Evolutionary conservation across 2,113 vertebrate genomes (phyloP).

Genomic region (Amphilophus citrinellus): DNA sequence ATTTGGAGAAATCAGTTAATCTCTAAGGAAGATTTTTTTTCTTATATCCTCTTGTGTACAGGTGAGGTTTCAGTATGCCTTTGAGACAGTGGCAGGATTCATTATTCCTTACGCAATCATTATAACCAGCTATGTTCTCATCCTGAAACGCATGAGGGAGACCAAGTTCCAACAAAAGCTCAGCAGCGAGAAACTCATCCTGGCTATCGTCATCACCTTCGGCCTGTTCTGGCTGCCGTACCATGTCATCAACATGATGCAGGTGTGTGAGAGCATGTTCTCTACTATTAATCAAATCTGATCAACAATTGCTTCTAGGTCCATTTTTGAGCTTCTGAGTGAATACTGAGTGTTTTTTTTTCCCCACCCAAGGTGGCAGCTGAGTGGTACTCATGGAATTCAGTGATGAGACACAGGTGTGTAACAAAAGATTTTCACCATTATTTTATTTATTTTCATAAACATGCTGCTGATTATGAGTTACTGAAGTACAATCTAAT

Average conservation of each 20-base stretch:
- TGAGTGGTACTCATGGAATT: not conserved
- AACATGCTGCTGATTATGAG: not conserved
- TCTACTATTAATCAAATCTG: slow-evolving; percentile 15
- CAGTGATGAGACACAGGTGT: not conserved
- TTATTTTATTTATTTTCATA: not conserved
- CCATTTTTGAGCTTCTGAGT: not conserved
- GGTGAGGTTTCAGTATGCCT: slow-evolving; percentile 82
- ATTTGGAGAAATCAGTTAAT: not conserved
- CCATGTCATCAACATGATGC: slow-evolving; percentile 85
- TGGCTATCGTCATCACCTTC: slow-evolving; percentile 86
- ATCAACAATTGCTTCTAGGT: not conserved
- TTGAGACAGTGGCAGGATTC: slow-evolving; percentile 87
- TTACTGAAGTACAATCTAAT: not conserved
- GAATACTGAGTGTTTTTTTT: not conserved
- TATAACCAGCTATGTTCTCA: slow-evolving; percentile 84
- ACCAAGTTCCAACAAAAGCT: slow-evolving; percentile 78
- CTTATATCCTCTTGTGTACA: slow-evolving; percentile 34
- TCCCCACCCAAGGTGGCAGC: slow-evolving; percentile 70
- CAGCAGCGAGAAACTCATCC: slow-evolving; percentile 86
- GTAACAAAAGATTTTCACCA: slow-evolving; percentile 12
- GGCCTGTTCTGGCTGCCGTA: slow-evolving; percentile 90
- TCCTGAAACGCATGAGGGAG: slow-evolving; percentile 81
- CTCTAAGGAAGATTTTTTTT: not conserved
- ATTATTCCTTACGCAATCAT: slow-evolving; percentile 86
- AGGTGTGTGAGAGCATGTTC: slow-evolving; percentile 71